Percentiles rank a stretch among this genome's conserved stretches.
Conservation (phyloP, 1,140 invertebrate species). For the Trinorchestia longiramus region DNA sequence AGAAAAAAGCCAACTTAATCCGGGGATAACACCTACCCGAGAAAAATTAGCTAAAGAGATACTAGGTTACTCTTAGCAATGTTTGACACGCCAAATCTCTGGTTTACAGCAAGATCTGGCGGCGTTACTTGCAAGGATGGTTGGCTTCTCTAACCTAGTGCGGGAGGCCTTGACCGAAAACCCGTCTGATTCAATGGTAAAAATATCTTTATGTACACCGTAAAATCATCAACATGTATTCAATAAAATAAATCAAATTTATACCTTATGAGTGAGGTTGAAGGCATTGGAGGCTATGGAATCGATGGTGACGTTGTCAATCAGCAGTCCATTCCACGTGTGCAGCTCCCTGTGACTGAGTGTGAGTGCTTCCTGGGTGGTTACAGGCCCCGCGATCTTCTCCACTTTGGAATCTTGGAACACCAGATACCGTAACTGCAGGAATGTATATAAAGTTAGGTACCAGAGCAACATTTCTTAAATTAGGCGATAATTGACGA, state of each 20-base stretch:
- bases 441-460: not conserved
- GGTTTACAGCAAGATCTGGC: too few species aligned
- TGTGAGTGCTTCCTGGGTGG: conserved; percentile 18
- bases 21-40: too few species aligned
- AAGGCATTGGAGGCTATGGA: conserved; percentile 50
- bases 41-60: too few species aligned
- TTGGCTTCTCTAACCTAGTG: too few species aligned
- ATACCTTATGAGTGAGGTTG: conserved; percentile 61
- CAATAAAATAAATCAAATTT: not conserved
- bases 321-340: conserved; percentile 56
- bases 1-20: too few species aligned
- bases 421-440: conserved; percentile 59
- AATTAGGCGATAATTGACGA: too few species aligned
- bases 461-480: not conserved
- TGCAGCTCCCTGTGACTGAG: conserved; percentile 58
- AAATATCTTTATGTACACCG: not conserved
- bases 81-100: too few species aligned
- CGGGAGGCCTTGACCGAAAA: too few species aligned
- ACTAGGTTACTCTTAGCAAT: too few species aligned
- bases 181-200: not conserved
- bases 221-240: not conserved
- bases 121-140: too few species aligned
- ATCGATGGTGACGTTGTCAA: conserved; percentile 56
- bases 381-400: conserved; percentile 52
- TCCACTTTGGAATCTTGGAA: conserved; percentile 56